These are phyloP conservation scores for Penaeus indicus DNA, from an alignment of 1,140 invertebrate genomes.

Conservation along the genomic window DNA sequence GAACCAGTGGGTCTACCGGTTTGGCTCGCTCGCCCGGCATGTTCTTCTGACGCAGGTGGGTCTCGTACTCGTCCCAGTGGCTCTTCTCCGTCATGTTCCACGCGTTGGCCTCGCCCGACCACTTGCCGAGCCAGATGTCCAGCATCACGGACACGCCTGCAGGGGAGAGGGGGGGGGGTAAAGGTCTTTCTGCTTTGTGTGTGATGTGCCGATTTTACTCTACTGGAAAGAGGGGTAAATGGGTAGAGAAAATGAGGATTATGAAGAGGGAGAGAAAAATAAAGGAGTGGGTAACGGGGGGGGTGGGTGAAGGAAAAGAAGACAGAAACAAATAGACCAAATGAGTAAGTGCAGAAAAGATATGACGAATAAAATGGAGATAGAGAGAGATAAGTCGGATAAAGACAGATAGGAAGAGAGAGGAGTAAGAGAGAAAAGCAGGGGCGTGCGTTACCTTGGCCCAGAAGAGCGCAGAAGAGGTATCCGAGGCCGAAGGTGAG, in stretches of 20 bases:
- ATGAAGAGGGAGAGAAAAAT: not conserved
- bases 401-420: constrained; percentile 31
- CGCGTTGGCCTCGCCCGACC: constrained; percentile 70
- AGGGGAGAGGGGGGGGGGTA: constrained; percentile 74
- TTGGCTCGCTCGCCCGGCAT: not conserved
- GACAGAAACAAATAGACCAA: too few relatives aligned
- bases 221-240: not conserved
- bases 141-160: constrained; percentile 76
- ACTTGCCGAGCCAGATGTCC: constrained; percentile 78
- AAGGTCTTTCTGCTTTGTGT: not conserved
- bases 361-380: not conserved
- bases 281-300: too few relatives aligned
- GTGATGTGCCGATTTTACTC: too few relatives aligned
- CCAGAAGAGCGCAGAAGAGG: constrained; percentile 71
- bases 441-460: constrained; percentile 62
- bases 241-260: not conserved
- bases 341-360: not conserved
- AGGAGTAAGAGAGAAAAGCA: not conserved
- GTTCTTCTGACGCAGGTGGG: not conserved
- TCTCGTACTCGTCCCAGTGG: not conserved
- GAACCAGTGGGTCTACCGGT: not conserved
- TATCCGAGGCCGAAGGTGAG: constrained; percentile 73
- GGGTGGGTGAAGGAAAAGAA: not conserved
- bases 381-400: constrained; percentile 54
- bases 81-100: constrained; percentile 5